Percentiles rank a stretch among this genome's conserved stretches.
phyloP scores from a whole-genome alignment of 2,113 vertebrate genomes.

The Vidua macroura region DNA sequence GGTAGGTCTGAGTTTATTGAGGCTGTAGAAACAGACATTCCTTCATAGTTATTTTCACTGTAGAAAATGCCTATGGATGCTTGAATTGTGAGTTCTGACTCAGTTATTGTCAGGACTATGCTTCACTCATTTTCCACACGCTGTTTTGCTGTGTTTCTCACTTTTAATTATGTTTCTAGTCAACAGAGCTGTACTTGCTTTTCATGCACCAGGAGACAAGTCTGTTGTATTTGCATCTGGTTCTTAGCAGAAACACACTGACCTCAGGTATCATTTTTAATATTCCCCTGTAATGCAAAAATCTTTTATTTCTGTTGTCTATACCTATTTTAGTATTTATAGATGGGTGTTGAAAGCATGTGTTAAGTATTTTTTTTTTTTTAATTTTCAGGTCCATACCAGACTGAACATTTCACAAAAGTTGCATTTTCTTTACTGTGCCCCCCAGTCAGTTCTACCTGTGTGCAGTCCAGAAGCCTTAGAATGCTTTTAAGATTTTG shows the following conservation, averaged over 20 bases:
- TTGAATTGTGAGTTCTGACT: background rate
- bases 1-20: background rate
- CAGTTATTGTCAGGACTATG: background rate
- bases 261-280: background rate
- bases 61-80: background rate
- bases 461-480: background rate
- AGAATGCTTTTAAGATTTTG: background rate
- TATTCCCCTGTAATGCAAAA: background rate
- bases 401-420: background rate
- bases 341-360: background rate
- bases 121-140: fast-evolving
- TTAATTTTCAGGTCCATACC: background rate
- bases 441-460: background rate
- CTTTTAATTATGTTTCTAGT: background rate
- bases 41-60: background rate
- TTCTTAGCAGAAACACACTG: background rate
- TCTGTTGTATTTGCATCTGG: background rate
- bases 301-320: background rate
- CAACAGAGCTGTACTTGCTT: background rate
- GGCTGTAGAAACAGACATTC: background rate
- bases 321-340: background rate
- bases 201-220: background rate
- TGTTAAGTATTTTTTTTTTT: background rate
- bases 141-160: background rate
- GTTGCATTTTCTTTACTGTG: background rate